phyloP scores from a whole-genome alignment of 2,888 invertebrate genomes.

The Oscheius sp. region DNA sequence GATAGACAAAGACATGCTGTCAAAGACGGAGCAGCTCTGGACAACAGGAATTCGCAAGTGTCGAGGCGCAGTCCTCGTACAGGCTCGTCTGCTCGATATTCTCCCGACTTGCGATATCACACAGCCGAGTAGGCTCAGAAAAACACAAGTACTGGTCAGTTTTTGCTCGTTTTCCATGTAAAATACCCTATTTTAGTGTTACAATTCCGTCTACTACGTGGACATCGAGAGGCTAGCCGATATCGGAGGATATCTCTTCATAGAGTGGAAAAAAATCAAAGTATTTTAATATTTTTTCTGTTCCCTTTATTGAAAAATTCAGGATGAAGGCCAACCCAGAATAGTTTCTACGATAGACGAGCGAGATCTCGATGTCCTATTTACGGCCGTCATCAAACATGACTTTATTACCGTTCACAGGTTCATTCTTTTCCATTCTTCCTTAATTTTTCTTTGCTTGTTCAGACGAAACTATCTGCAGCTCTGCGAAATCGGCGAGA shows the following conservation, averaged over 20 bases:
- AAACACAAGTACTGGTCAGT: constrained; percentile 56
- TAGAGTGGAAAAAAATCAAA: constrained; percentile 56
- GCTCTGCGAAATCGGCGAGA: constrained; percentile 50
- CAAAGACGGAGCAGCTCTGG: constrained; percentile 22
- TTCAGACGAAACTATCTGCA: constrained; percentile 49
- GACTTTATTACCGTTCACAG: constrained; percentile 57
- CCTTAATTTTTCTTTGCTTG: constrained; percentile 19
- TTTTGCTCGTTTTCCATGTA: neutral
- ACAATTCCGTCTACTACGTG: constrained; percentile 53
- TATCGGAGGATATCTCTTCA: constrained; percentile 58
- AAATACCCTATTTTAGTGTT: constrained; percentile 49
- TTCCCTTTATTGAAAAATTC: constrained; percentile 10
- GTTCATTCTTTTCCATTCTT: constrained; percentile 24
- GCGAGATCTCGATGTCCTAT: constrained; percentile 53
- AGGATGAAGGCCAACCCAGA: constrained; percentile 48
- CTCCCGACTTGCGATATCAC: constrained; percentile 43
- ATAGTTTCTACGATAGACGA: constrained; percentile 50
- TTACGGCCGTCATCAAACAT: constrained; percentile 61
- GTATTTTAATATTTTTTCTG: constrained; percentile 1
- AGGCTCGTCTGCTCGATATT: constrained; percentile 40
- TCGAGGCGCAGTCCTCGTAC: constrained; percentile 4
- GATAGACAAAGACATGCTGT: constrained; percentile 32
- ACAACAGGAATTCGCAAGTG: constrained; percentile 14
- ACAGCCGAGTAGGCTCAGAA: constrained; percentile 39
- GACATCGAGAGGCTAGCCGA: constrained; percentile 52